These are phyloP conservation scores for Cyclargus thomasi DNA, from an alignment of 1,140 invertebrate species.

Conservation along the genomic window DNA sequence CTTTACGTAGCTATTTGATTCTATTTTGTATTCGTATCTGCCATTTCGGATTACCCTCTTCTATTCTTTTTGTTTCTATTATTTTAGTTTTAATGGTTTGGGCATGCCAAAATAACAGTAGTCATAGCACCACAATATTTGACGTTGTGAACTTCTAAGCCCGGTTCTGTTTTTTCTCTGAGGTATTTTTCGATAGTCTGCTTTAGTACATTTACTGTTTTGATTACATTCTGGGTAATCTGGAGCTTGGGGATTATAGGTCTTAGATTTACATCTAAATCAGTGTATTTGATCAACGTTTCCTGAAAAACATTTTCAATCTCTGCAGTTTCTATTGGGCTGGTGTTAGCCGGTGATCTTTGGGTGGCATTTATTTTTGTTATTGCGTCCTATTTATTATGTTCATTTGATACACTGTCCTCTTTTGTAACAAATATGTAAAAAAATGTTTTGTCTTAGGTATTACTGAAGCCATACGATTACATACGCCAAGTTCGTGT, in stretches of 20 bases:
- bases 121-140: slow-evolving; percentile 13
- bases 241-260: slow-evolving; percentile 18
- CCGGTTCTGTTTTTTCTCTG: background rate
- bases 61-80: slow-evolving; percentile 1
- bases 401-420: too few species aligned
- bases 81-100: background rate
- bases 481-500: too few species aligned
- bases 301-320: too few species aligned
- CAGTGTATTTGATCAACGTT: slow-evolving; percentile 6
- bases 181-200: background rate
- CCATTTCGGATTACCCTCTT: slow-evolving; percentile 17
- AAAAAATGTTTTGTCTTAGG: too few species aligned
- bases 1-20: slow-evolving; percentile 11
- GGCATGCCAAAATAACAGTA: background rate
- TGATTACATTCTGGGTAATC: slow-evolving; percentile 19
- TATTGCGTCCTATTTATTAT: too few species aligned
- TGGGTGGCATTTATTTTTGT: too few species aligned
- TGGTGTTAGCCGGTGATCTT: too few species aligned
- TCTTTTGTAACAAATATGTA: too few species aligned
- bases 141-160: slow-evolving; percentile 11
- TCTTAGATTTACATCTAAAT: slow-evolving; percentile 15
- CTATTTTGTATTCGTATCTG: slow-evolving; percentile 20
- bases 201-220: slow-evolving; percentile 14
- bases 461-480: too few species aligned
- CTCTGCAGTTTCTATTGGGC: too few species aligned